Evolutionary conservation across 1,140 invertebrate genomes (phyloP), one percentile per base, ranked within the genome.

Genomic region (Rhysida immarginata): DNA sequence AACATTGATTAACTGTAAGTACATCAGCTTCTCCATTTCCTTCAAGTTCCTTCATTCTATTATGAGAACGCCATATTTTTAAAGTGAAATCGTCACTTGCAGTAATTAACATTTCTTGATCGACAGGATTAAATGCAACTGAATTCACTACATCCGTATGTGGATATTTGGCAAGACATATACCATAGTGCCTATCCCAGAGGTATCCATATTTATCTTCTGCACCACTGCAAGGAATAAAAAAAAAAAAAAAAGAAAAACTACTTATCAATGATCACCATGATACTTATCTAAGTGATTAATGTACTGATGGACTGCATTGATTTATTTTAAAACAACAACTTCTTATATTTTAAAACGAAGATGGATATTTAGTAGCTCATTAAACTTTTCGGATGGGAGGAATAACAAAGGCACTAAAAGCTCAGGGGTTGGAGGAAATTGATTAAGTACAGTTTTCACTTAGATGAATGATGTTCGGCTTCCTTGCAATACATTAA

Each of bases 101-200:
- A n/a, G 87, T 88, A 1, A 92, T 79, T 21, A 91, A 70, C 78
- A 88, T 86, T 68, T 88, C 81, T 1, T 83, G 77, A 73, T 91
- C 82, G 43, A 73, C 72, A 5, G 87, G 85, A 73, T 89, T 89
- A 63, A 93, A 90, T 16, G 87, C 87, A 1, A 90, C 86, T 13
- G 82, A 84, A 71, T 91, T 92, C 0, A 91, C 87, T 14, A 90
- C 85, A 70, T 89, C 86, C 1, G 68, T 70, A 68, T 93, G 87
- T 18, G 81, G 83, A 60, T 83, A 82, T 63, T 84, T 84, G 0
- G 79, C 78, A 43, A 92, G 68, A 64, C 83, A 85, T 1, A 83
- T 76, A 16, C 85, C 85, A 66, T 90, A 91, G 66, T 90, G 84
- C 53, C 87, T 72, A 63, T 91, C 87, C 87, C 87, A 91, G 3